These are phyloP conservation scores for Scolopax bukidnonensis DNA, from an alignment of 2,797 vertebrate species.

Conservation along the genomic window DNA sequence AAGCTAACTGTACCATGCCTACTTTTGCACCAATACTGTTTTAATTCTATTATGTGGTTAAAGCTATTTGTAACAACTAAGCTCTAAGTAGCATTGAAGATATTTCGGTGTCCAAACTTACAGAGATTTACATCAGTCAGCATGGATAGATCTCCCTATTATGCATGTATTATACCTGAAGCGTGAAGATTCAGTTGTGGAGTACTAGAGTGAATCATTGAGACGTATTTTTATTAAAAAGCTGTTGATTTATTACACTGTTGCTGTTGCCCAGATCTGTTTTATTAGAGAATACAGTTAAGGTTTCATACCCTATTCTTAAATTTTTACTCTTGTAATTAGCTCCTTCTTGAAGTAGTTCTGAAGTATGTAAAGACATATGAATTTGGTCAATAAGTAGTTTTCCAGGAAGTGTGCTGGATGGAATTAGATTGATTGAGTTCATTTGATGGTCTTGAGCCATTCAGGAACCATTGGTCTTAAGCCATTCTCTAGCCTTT, in stretches of 20 bases:
- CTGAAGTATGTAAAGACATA: background rate
- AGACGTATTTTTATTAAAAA: background rate
- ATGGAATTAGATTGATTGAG: background rate
- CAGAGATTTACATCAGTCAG: background rate
- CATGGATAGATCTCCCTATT: background rate
- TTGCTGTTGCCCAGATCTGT: background rate
- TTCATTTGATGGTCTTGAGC: background rate
- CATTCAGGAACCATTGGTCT: background rate
- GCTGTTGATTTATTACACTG: background rate
- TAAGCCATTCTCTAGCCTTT: background rate
- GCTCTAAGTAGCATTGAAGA: background rate
- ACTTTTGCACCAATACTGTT: background rate
- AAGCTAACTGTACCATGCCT: background rate
- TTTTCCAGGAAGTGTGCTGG: background rate
- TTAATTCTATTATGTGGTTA: background rate
- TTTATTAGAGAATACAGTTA: background rate
- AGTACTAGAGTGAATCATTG: background rate
- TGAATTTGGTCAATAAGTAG: background rate
- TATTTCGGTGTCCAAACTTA: background rate
- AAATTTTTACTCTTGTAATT: background rate
- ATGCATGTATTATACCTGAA: background rate
- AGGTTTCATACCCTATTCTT: background rate
- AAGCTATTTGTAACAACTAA: background rate
- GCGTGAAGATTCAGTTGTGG: background rate
- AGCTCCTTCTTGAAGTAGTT: background rate